These are phyloP conservation scores for Urocynchramus pylzowi DNA, from an alignment of 2,113 vertebrate genomes.

Conservation along the genomic window DNA sequence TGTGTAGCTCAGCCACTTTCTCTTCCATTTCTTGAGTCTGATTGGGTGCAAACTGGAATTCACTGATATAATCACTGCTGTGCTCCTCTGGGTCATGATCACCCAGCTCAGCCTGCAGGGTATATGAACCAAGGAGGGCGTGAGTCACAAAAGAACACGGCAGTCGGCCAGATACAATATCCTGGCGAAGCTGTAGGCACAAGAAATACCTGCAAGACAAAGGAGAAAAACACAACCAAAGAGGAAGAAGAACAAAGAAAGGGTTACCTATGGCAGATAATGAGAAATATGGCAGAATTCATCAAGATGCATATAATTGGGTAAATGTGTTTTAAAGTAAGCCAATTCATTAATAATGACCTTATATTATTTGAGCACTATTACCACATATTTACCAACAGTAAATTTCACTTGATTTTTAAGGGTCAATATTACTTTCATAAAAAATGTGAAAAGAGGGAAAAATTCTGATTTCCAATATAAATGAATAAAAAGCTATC, in stretches of 20 bases:
- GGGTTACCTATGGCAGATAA: background rate
- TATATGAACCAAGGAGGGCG: constrained; percentile 83
- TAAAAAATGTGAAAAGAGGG: background rate
- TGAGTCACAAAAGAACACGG: constrained; percentile 88
- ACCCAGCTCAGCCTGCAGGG: constrained; percentile 88
- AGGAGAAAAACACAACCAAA: background rate
- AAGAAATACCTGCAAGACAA: constrained; percentile 78
- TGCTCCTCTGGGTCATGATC: constrained; percentile 88
- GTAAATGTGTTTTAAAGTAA: background rate
- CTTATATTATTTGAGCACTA: background rate
- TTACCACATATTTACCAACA: background rate
- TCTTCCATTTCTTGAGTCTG: constrained; percentile 97
- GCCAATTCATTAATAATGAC: background rate
- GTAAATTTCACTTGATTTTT: background rate
- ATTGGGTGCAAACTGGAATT: constrained; percentile 87
- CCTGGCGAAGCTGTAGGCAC: constrained; percentile 87
- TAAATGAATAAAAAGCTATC: background rate
- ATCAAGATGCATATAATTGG: background rate
- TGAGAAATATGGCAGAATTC: background rate
- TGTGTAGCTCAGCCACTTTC: constrained; percentile 92
- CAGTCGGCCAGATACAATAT: constrained; percentile 80
- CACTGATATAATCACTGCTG: constrained; percentile 77
- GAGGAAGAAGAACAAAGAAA: background rate
- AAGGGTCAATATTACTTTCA: background rate
- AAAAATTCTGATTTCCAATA: background rate